Percentiles rank a stretch among this genome's conserved stretches.
These are phyloP conservation scores for Cosmia trapezina DNA, from an alignment of 2,888 invertebrate species.

Conservation along the genomic window DNA sequence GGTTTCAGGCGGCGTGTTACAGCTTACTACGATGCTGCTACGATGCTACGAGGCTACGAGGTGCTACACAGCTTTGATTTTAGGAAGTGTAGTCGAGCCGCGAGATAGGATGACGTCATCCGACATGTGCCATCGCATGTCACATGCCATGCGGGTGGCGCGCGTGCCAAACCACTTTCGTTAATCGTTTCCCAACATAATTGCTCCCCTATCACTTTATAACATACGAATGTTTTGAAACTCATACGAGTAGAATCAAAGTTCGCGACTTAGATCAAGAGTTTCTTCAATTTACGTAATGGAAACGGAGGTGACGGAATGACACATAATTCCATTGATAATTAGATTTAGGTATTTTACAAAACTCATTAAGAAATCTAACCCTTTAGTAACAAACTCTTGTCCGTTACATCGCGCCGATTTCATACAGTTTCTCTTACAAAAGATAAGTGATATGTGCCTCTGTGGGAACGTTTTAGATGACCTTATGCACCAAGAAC, in stretches of 20 bases:
- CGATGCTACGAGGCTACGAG: slow-evolving; percentile 58
- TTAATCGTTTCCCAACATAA: slow-evolving; percentile 81
- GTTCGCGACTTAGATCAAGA: slow-evolving; percentile 33
- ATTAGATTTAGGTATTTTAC: slow-evolving; percentile 2
- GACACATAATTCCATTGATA: not conserved
- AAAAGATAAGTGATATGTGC: slow-evolving; percentile 9
- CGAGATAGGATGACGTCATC: slow-evolving; percentile 69
- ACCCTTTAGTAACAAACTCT: not conserved
- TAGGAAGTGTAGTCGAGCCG: slow-evolving; percentile 66
- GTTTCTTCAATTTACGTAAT: slow-evolving; percentile 16
- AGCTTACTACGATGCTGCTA: slow-evolving; percentile 50
- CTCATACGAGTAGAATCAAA: slow-evolving; percentile 42
- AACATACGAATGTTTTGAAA: slow-evolving; percentile 52
- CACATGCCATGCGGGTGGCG: slow-evolving; percentile 83
- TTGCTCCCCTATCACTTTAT: slow-evolving; percentile 77
- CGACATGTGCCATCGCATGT: slow-evolving; percentile 70
- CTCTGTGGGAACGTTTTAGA: slow-evolving; percentile 13
- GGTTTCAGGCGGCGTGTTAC: slow-evolving; percentile 55
- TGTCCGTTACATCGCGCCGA: slow-evolving; percentile 4
- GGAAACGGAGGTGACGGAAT: not conserved
- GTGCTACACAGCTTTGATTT: slow-evolving; percentile 76
- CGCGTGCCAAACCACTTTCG: slow-evolving; percentile 83
- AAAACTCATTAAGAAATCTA: not conserved
- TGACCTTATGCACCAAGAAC: slow-evolving; percentile 6
- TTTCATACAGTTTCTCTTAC: not conserved